Conservation (phyloP, 2,113 vertebrate genomes). For the Cyanoliseus patagonus region DNA sequence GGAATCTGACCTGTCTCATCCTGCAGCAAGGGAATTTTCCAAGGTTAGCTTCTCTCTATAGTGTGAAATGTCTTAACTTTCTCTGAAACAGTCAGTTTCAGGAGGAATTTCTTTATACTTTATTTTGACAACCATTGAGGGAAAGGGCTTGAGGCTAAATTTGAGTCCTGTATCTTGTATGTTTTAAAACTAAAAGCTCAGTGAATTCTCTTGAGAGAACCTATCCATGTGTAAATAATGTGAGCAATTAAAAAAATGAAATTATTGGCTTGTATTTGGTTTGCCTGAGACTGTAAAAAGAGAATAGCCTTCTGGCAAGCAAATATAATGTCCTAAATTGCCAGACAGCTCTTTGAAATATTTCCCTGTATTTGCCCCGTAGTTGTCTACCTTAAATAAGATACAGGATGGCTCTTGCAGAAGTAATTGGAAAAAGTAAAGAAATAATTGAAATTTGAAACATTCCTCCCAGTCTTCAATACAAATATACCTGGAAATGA, state of each 20-base stretch:
- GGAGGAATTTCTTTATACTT: background rate
- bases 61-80: background rate
- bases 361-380: background rate
- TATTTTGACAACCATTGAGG: background rate
- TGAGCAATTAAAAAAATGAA: background rate
- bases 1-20: background rate
- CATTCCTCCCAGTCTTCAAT: background rate
- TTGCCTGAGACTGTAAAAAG: background rate
- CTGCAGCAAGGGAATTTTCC: background rate
- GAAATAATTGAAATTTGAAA: background rate
- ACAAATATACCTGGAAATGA: background rate
- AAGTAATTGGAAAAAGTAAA: background rate
- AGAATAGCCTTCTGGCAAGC: background rate
- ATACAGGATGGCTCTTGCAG: background rate
- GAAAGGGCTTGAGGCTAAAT: constrained; percentile 35
- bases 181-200: background rate
- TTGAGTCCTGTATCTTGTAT: background rate
- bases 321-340: background rate
- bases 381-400: background rate
- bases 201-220: background rate
- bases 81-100: background rate
- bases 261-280: background rate
- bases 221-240: background rate
- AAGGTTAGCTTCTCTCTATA: background rate
- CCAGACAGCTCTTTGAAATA: background rate